phyloP scores from a whole-genome alignment of 2,113 vertebrate species.

The Sula dactylatra region DNA sequence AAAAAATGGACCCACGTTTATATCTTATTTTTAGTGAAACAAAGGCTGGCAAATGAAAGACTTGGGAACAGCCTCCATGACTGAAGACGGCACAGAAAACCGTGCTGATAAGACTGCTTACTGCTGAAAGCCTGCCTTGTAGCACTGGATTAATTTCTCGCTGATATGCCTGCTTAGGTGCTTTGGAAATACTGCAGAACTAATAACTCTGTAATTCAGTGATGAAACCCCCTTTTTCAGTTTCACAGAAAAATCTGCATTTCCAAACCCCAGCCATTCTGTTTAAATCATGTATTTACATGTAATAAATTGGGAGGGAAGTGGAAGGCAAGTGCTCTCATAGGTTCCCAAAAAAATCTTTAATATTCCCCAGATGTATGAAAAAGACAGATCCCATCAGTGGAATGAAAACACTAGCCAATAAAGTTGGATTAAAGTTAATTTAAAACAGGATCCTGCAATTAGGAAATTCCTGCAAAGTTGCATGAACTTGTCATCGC shows the following conservation, averaged over 20 bases:
- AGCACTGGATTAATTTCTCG: not conserved
- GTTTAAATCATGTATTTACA: not conserved
- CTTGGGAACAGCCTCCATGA: not conserved
- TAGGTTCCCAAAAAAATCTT: not conserved
- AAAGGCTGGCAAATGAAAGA: not conserved
- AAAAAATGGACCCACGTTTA: not conserved
- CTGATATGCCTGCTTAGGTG: not conserved
- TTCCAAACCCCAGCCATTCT: not conserved
- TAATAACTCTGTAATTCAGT: not conserved
- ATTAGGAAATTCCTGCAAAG: constrained; percentile 59
- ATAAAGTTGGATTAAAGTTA: constrained; percentile 50
- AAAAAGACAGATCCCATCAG: constrained; percentile 13
- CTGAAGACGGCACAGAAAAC: not conserved
- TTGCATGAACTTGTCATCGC: constrained; percentile 45
- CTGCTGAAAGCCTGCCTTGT: not conserved
- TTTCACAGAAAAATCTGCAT: not conserved
- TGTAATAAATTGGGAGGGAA: not conserved
- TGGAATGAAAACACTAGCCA: constrained; percentile 28
- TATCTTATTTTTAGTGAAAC: not conserved
- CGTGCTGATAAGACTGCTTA: not conserved
- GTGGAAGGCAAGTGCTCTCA: not conserved
- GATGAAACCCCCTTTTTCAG: not conserved
- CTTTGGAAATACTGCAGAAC: not conserved
- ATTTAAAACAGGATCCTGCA: constrained; percentile 56
- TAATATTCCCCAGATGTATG: constrained; percentile 2